Base-by-base conservation (phyloP, 2,797 vertebrate species). In the Knipowitschia caucasica region DNA sequence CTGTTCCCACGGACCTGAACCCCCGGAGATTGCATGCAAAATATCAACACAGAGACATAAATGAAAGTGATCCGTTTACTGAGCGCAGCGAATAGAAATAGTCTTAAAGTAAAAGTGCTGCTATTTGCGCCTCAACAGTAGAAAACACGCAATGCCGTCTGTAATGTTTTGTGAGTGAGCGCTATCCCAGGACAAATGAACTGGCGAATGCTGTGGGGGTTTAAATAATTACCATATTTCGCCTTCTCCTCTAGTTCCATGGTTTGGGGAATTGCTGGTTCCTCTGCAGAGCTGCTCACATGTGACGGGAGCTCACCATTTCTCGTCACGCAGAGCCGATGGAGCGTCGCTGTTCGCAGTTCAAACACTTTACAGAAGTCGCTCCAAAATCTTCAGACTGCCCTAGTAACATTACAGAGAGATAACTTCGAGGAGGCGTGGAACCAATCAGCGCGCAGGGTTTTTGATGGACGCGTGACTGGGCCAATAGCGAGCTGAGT, bases 211-310 rank as follows among this genome's bases (percentile, higher is more conserved):
- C n/a, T 20, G 23, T 4, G 14, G 29, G 40, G 60, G 27, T 56
- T 46, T 47, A 56, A 73, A 61, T 59, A 64, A 42, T 79, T 84
- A 86, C 89, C 88, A 72, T 81, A 89, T 85, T 86, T 87, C 10
- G 64, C 50, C 56, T 78, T 86, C 64, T 89, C 87, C 53, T 88
- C 81, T 71, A 70, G 73, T 26, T 88, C 86, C 90, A 90, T 90
- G 56, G 2, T 63, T 9, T 2, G 46, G 11, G 36, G 18, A 36
- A n/a, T n/a, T 15, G 50, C 33, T 66, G 56, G 56, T 44, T 56
- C 29, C 53, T 15, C 21, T 30, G 11, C 18, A 27, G 15, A 62
- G 18, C 12, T 27, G 56, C 50, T 59, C 53, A 14, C 4, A 40
- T 31, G 29, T 8, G 57, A 49, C 38, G 14, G 7, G 63, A 64